Evolutionary conservation across 2,888 invertebrate genomes (phyloP), one percentile per base, ranked within the genome.

Genomic region (Athripsodes cinereus): DNA sequence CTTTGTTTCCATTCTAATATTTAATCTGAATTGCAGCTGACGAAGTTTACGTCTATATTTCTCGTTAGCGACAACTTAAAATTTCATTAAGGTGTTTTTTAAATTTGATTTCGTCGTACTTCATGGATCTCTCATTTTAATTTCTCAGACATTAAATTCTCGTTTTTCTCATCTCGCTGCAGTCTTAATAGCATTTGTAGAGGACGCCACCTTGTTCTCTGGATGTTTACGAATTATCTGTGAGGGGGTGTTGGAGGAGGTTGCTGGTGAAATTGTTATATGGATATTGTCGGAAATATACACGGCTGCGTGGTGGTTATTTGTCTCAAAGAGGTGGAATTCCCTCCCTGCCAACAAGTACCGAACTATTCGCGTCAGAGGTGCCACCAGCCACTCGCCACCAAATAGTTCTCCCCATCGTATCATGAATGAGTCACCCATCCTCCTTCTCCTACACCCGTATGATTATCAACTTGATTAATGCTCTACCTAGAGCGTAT

Each of bases 391-490:
- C 48, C 55, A 55, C 51, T 40, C 55, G 22, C 35, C 31, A 50
- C 34, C 35, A 53, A 47, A 40, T 40, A 8, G 13, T 40, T 40
- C 26, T 34, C 52, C 53, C 20, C 20, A 26, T 55, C n/a, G 49
- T 48, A 48, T 22, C 22, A 16, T 16, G 26, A 26, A 50, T 26
- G 50, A 21, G 26, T 18, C 21, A 22, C 11, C 3, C 16, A 51
- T 46, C 52, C 16, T 19, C 16, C 26, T 20, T 31, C 53, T 48
- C 55, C 50, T 47, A 31, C 54, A 49, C 34, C 47, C 48, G 51
- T 58, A 57, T 61, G 63, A 63, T 63, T 61, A 63, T 59, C 61
- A 59, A 49, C 61, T 47, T 63, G 63, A 63, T 61, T 63, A 63
- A 63, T 63, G 61, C 57, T 55, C 55, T 55, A 53, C 63, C 61